Percentiles rank a stretch among this genome's conserved stretches.
Conservation (phyloP, 1,140 invertebrate species). For the Helicoverpa zea region DNA sequence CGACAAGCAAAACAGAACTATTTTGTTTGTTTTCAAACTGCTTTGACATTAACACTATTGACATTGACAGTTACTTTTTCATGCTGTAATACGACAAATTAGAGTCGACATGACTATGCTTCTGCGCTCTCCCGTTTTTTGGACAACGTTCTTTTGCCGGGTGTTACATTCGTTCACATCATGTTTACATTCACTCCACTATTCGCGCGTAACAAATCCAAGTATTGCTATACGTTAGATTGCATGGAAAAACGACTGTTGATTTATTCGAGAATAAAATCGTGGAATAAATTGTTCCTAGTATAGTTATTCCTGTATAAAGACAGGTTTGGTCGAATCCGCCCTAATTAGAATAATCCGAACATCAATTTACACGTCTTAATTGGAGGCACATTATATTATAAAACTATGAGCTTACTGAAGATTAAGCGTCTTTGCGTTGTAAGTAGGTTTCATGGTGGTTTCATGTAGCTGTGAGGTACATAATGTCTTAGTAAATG, state of each 20-base stretch:
- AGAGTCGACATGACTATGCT: too few relatives aligned
- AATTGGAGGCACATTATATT: slow-evolving; percentile 21
- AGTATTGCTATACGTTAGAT: background rate
- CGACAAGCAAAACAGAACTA: background rate
- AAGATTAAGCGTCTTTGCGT: slow-evolving; percentile 11
- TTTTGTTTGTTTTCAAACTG: too few relatives aligned
- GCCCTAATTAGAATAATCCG: slow-evolving; percentile 30
- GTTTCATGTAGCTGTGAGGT: slow-evolving; percentile 22
- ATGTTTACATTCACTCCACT: background rate
- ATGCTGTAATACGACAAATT: too few relatives aligned
- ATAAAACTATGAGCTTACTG: slow-evolving; percentile 8
- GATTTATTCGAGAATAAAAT: background rate
- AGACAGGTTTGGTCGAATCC: slow-evolving; percentile 1
- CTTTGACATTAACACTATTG: too few relatives aligned
- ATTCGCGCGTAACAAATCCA: background rate
- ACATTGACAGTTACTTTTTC: too few relatives aligned
- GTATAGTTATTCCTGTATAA: background rate
- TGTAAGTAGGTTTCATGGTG: slow-evolving; percentile 8
- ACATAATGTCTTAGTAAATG: slow-evolving; percentile 31
- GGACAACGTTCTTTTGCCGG: background rate
- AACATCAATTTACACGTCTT: slow-evolving; percentile 20
- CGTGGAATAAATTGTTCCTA: too few relatives aligned
- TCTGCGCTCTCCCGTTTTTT: too few relatives aligned
- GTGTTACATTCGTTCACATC: slow-evolving; percentile 8
- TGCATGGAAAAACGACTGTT: background rate